These are phyloP conservation scores for Xestia sexstrigata DNA, from an alignment of 2,888 invertebrate species.

Conservation along the genomic window DNA sequence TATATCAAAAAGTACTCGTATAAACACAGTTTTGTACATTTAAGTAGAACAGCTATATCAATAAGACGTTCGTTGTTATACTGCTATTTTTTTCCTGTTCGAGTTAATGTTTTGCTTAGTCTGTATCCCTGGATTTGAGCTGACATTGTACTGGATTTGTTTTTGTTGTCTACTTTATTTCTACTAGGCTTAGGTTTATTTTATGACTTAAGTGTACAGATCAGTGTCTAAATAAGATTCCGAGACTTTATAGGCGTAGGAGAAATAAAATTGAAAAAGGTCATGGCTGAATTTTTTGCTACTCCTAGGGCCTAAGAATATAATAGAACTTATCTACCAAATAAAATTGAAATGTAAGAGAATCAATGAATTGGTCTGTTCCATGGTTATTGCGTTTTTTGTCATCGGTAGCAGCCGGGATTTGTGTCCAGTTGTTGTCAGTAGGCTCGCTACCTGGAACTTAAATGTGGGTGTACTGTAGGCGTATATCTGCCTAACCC, in stretches of 20 bases:
- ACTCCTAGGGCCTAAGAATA: not conserved
- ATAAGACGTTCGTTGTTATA: conserved; percentile 27
- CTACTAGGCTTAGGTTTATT: conserved; percentile 38
- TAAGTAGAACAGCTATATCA: conserved; percentile 13
- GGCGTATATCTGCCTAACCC: not conserved
- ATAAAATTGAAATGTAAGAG: not conserved
- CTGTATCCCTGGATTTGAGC: conserved; percentile 10
- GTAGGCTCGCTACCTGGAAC: not conserved
- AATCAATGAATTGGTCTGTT: not conserved
- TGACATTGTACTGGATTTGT: conserved; percentile 42
- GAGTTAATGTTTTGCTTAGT: conserved; percentile 19
- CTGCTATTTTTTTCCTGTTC: conserved; percentile 12
- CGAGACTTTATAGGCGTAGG: conserved; percentile 2
- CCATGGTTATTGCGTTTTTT: not conserved
- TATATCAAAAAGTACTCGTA: conserved; percentile 25
- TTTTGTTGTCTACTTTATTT: conserved; percentile 45
- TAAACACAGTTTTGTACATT: conserved; percentile 24
- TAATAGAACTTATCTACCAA: not conserved
- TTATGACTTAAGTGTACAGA: conserved; percentile 37
- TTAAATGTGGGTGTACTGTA: not conserved
- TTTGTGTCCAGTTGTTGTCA: not conserved
- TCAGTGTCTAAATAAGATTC: conserved; percentile 45
- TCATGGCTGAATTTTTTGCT: not conserved
- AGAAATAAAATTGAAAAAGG: conserved; percentile 9
- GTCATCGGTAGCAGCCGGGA: not conserved